Conservation (phyloP, 2,797 vertebrate genomes). For the Syncerus caffer region DNA sequence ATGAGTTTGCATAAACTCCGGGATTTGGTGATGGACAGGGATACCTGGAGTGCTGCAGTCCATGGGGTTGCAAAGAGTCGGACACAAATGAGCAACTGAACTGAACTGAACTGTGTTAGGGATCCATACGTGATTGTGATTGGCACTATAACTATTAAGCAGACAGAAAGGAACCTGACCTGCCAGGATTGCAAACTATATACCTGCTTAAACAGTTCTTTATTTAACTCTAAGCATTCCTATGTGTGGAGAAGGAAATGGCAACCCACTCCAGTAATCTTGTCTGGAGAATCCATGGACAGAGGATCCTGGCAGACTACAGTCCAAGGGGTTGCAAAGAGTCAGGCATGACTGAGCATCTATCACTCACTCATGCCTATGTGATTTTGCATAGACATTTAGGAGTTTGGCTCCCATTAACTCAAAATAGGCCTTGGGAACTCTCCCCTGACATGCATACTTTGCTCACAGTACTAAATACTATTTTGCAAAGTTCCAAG, state of each 20-base stretch:
- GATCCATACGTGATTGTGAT: neutral
- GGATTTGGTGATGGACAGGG: neutral
- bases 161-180: neutral
- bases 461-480: neutral
- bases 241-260: neutral
- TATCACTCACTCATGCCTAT: neutral
- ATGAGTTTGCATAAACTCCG: rapidly evolving
- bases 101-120: neutral
- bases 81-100: neutral
- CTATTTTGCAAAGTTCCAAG: neutral
- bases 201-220: neutral
- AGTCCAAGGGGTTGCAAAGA: neutral
- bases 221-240: neutral
- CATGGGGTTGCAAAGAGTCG: neutral
- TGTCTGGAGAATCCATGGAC: neutral
- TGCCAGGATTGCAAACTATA: neutral
- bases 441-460: neutral
- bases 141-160: neutral
- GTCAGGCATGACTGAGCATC: neutral
- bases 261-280: neutral
- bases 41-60: neutral
- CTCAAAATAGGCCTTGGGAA: neutral
- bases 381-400: neutral
- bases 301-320: neutral
- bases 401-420: neutral